A percentile compares a stretch with the other conserved stretches of the same genome.
Evolutionary conservation across 2,797 vertebrate genomes (phyloP).

Genomic region (Parauchenoglanis punctatus): DNA sequence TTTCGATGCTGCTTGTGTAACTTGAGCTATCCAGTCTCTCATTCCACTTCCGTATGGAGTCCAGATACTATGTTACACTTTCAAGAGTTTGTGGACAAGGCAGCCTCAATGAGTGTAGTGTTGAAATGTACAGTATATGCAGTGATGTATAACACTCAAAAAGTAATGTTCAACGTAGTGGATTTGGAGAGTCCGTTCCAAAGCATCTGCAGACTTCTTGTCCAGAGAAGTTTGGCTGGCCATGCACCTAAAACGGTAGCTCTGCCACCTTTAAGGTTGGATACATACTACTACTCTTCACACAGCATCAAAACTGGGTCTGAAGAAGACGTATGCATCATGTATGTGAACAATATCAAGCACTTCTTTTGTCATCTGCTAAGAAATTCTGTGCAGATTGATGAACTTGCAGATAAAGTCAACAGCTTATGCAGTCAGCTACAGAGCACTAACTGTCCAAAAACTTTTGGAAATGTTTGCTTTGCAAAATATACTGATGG

Average conservation of each 20-base stretch:
- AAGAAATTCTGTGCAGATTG: slow-evolving; percentile 74
- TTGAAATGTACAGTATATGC: slow-evolving; percentile 92
- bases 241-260: slow-evolving; percentile 66
- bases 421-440: slow-evolving; percentile 69
- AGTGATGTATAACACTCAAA: slow-evolving; percentile 77
- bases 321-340: slow-evolving; percentile 85
- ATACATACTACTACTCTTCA: slow-evolving; percentile 88
- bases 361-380: slow-evolving; percentile 89
- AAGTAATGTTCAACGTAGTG: slow-evolving; percentile 84
- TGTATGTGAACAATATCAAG: slow-evolving; percentile 75
- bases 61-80: slow-evolving; percentile 76
- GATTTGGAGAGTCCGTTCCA: slow-evolving; percentile 91
- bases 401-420: slow-evolving; percentile 75
- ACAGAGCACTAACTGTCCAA: slow-evolving; percentile 62
- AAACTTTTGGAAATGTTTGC: slow-evolving; percentile 77
- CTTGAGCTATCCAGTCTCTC: slow-evolving; percentile 75
- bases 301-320: slow-evolving; percentile 87
- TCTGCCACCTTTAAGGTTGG: slow-evolving; percentile 74
- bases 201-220: slow-evolving; percentile 81
- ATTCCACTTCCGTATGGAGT: slow-evolving; percentile 80
- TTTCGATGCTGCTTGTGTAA: slow-evolving; percentile 93
- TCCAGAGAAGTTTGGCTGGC: slow-evolving; percentile 71
- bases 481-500: slow-evolving; percentile 88
- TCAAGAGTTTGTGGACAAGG: slow-evolving; percentile 78
- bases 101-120: slow-evolving; percentile 66